Evolutionary conservation across 2,113 vertebrate genomes (phyloP), one percentile per base, ranked within the genome.

Genomic region (Egretta garzetta): DNA sequence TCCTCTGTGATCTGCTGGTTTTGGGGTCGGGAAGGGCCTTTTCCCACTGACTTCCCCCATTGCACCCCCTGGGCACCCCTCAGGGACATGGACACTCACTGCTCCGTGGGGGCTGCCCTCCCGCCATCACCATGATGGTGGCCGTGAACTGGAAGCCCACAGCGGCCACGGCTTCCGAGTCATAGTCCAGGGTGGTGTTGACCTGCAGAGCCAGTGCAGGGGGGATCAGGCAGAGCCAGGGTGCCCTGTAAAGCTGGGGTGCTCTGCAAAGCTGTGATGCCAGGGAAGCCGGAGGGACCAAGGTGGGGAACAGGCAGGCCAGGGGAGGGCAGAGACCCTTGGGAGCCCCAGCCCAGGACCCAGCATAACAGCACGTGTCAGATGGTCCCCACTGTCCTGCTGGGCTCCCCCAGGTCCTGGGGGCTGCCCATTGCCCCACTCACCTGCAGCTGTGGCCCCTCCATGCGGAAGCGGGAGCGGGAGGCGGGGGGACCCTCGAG

Each of bases 101-200:
- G 85, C 95, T 98, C 90, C 68, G 89, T 4, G 11, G 88, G 13
- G 97, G 92, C 43, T 94, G 96, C 14, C 96, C 97, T 55, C 39
- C 68, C 3, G 97, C 97, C 0, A 94, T 92, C 90, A 99, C 98
- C 71, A 98, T 50, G 14, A 99, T 87, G 32, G 96, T 98, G 62
- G 98, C 98, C 0, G 52, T 70, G 49, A 97, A 88, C 85, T 97
- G 98, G 80, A 98, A 98, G 67, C 93, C 94, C 75, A 88, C 9
- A 27, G 77, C 58, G 1, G 41, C 97, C 30, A 63, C 17, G 1
- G 56, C 95, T 80, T 93, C 91, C 0, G 87, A 88, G 55, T 99
- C 98, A 3, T 90, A 97, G 72, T 97, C 96, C 93, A 97, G 85
- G 26, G 96, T 98, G 13, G 67, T 43, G 59, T 98, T 98, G 71